Percentiles rank a stretch among this genome's conserved stretches.
phyloP scores from a whole-genome alignment of 1,140 invertebrate species.

The Aphelenchoides fujianensis region DNA sequence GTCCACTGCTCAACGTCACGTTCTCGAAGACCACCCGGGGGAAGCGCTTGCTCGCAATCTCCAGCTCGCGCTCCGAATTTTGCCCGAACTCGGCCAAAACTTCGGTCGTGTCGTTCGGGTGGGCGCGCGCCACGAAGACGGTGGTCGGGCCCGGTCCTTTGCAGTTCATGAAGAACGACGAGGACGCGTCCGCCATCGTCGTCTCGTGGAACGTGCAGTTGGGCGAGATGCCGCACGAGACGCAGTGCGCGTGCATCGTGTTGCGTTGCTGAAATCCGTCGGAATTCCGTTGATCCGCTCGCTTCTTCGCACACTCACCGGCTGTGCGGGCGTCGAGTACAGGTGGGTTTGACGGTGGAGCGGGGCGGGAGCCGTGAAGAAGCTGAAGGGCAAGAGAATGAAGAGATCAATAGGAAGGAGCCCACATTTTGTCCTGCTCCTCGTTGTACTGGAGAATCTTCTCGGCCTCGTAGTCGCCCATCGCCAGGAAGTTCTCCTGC shows the following conservation, averaged over 20 bases:
- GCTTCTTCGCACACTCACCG: constrained; percentile 11
- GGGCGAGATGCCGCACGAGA: constrained; percentile 46
- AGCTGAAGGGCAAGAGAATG: constrained; percentile 28
- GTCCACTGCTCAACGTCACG: constrained; percentile 44
- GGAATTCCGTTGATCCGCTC: constrained; percentile 11
- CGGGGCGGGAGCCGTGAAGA: constrained; percentile 48
- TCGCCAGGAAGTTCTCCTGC: constrained; percentile 29
- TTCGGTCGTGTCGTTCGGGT: constrained; percentile 13
- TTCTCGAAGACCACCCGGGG: constrained; percentile 48
- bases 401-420: neutral
- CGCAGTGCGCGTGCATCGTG: constrained; percentile 28
- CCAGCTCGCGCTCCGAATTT: constrained; percentile 41
- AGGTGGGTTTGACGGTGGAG: constrained; percentile 42
- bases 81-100: constrained; percentile 34
- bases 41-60: constrained; percentile 34
- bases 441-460: constrained; percentile 42
- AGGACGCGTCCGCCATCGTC: constrained; percentile 19
- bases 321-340: constrained; percentile 30
- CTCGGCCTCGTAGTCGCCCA: constrained; percentile 50
- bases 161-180: constrained; percentile 50
- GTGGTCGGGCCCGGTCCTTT: constrained; percentile 41
- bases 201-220: constrained; percentile 52
- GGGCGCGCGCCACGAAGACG: constrained; percentile 9
- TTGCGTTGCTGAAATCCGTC: constrained; percentile 4
- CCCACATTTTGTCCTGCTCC: constrained; percentile 39